Percentiles rank a stretch among this genome's conserved stretches.
phyloP scores from a whole-genome alignment of 2,888 invertebrate genomes.

The Pyralis farinalis region DNA sequence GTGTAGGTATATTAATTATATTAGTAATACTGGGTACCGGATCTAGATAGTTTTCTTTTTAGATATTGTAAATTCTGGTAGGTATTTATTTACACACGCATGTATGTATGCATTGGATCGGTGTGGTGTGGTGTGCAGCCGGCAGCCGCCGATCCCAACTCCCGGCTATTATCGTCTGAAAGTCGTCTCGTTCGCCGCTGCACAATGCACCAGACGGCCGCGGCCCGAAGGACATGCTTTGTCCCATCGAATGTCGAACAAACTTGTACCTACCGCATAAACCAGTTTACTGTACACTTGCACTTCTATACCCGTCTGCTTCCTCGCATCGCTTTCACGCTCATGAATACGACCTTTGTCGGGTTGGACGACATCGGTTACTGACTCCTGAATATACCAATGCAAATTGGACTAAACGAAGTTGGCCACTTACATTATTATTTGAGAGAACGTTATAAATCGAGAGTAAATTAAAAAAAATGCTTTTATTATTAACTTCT shows the following conservation, averaged over 20 bases:
- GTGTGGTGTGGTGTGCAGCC: background rate
- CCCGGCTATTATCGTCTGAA: slow-evolving; percentile 28
- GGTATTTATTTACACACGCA: too few species aligned
- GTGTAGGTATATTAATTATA: too few species aligned
- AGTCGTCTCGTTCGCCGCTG: slow-evolving; percentile 30
- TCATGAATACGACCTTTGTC: slow-evolving; percentile 36
- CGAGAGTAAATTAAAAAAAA: slow-evolving; percentile 10
- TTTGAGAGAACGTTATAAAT: too few species aligned
- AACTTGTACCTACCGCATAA: slow-evolving; percentile 32
- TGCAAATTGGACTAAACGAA: slow-evolving; percentile 25
- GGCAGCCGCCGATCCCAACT: slow-evolving; percentile 1
- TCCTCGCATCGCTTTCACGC: slow-evolving; percentile 39
- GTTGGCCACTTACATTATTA: slow-evolving; percentile 9
- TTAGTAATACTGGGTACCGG: too few species aligned
- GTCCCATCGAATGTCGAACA: slow-evolving; percentile 31
- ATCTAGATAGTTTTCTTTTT: too few species aligned
- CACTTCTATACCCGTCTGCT: slow-evolving; percentile 49
- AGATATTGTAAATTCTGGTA: too few species aligned
- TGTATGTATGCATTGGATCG: too few species aligned
- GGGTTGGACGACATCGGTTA: slow-evolving; percentile 26
- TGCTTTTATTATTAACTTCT: background rate
- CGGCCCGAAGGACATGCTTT: slow-evolving; percentile 54
- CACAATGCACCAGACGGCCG: slow-evolving; percentile 54
- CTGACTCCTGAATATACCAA: slow-evolving; percentile 19
- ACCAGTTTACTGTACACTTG: slow-evolving; percentile 65